These are phyloP conservation scores for Serilophus lunatus DNA, from an alignment of 2,113 vertebrate genomes.

Conservation along the genomic window DNA sequence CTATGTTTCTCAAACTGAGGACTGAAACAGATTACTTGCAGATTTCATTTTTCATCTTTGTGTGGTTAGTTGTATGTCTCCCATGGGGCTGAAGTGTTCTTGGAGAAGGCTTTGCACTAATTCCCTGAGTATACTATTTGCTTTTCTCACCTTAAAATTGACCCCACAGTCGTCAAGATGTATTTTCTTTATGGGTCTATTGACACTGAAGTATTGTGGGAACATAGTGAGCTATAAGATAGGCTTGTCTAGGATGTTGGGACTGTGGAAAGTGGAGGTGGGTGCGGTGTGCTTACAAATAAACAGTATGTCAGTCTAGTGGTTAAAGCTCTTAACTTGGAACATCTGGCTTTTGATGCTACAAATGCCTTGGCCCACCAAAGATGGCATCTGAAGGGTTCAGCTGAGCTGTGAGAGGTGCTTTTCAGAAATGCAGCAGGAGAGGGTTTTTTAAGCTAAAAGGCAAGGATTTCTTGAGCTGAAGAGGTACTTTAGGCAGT, in stretches of 20 bases:
- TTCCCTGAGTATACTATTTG: background rate
- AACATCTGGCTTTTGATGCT: background rate
- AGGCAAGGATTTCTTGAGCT: background rate
- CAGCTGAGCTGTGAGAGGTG: background rate
- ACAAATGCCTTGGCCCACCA: background rate
- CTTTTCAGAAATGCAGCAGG: background rate
- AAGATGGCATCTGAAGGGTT: background rate
- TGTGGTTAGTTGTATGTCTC: background rate
- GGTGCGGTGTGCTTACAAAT: background rate
- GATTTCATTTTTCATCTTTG: background rate
- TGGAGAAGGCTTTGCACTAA: background rate
- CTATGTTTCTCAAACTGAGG: background rate
- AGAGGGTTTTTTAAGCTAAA: background rate
- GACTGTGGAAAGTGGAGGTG: background rate
- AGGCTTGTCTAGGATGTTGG: background rate
- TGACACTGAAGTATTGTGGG: background rate
- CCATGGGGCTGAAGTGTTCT: background rate
- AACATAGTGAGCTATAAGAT: background rate
- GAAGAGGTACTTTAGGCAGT: background rate
- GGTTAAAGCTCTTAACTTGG: background rate
- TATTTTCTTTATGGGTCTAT: background rate
- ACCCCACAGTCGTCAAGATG: background rate
- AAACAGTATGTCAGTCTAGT: background rate
- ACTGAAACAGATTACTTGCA: background rate
- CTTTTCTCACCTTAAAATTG: background rate